Evolutionary conservation across 2,797 vertebrate genomes (phyloP).

Genomic region (Zenarchopterus dispar): DNA sequence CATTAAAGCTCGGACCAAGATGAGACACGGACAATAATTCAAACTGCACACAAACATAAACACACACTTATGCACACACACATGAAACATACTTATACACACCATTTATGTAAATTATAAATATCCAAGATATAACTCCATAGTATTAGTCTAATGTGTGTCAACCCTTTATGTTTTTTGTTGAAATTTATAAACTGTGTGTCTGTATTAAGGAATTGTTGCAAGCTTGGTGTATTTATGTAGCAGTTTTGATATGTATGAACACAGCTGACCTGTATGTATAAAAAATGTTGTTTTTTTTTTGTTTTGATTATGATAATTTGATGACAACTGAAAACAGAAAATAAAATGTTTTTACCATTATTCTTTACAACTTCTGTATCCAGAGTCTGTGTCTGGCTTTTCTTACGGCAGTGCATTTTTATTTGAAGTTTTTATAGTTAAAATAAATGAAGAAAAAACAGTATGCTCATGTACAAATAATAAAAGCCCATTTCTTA

Average conservation of each 20-base stretch:
- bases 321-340: constrained; percentile 61
- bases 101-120: constrained; percentile 44
- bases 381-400: neutral
- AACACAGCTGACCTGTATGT: constrained; percentile 62
- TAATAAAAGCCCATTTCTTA: too few species aligned
- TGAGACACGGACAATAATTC: constrained; percentile 65
- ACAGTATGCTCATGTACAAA: neutral
- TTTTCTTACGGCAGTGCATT: neutral
- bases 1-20: constrained; percentile 82
- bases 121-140: constrained; percentile 48
- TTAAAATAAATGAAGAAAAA: neutral
- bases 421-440: neutral
- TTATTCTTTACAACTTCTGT: constrained; percentile 17
- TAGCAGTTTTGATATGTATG: constrained; percentile 66
- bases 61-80: constrained; percentile 10
- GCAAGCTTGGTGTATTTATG: constrained; percentile 75
- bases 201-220: constrained; percentile 57
- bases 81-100: constrained; percentile 25
- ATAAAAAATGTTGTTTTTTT: constrained; percentile 31
- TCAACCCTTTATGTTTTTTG: constrained; percentile 41
- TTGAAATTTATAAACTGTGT: constrained; percentile 52
- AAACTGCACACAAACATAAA: constrained; percentile 14
- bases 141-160: constrained; percentile 55
- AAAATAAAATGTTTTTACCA: constrained; percentile 46
- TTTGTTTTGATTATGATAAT: constrained; percentile 55